A percentile compares a stretch with the other conserved stretches of the same genome.
Conservation (phyloP, 2,113 vertebrate genomes). For the Synodontis membranacea region DNA sequence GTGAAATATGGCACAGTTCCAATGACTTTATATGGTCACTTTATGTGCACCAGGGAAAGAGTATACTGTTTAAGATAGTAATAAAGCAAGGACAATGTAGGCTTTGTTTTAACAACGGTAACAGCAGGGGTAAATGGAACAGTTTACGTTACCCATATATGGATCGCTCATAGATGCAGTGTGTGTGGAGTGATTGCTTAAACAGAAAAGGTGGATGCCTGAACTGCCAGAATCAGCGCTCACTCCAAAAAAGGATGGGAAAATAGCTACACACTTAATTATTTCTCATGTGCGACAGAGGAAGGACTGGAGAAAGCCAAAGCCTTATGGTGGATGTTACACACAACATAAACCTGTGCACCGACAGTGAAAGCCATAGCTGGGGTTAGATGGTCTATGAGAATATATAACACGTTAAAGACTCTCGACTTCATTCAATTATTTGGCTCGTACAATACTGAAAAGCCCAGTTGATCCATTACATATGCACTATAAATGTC, state of each 20-base stretch:
- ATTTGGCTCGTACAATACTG: not conserved
- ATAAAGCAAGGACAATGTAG: slow-evolving; percentile 50
- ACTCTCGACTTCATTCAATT: not conserved
- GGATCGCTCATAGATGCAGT: slow-evolving; percentile 49
- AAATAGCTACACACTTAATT: slow-evolving; percentile 34
- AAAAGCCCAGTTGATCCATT: not conserved
- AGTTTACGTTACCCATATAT: slow-evolving; percentile 63
- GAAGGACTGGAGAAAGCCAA: not conserved
- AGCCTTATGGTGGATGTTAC: not conserved
- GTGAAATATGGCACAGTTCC: not conserved
- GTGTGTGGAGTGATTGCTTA: slow-evolving; percentile 54
- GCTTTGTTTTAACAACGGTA: slow-evolving; percentile 52
- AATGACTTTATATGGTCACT: slow-evolving; percentile 40
- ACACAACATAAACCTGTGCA: not conserved
- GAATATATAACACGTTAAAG: not conserved
- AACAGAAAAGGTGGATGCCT: slow-evolving; percentile 48
- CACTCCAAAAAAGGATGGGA: slow-evolving; percentile 71
- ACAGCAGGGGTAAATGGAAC: slow-evolving; percentile 27
- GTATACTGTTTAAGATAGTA: slow-evolving; percentile 25
- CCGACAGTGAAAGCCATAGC: not conserved
- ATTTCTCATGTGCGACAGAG: not conserved
- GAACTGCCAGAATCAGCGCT: slow-evolving; percentile 44
- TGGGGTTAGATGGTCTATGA: not conserved
- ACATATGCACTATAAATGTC: not conserved
- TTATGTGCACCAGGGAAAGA: slow-evolving; percentile 2